A percentile compares a stretch with the other conserved stretches of the same genome.
phyloP scores from a whole-genome alignment of 1,140 invertebrate genomes.

The Cotesia glomerata region DNA sequence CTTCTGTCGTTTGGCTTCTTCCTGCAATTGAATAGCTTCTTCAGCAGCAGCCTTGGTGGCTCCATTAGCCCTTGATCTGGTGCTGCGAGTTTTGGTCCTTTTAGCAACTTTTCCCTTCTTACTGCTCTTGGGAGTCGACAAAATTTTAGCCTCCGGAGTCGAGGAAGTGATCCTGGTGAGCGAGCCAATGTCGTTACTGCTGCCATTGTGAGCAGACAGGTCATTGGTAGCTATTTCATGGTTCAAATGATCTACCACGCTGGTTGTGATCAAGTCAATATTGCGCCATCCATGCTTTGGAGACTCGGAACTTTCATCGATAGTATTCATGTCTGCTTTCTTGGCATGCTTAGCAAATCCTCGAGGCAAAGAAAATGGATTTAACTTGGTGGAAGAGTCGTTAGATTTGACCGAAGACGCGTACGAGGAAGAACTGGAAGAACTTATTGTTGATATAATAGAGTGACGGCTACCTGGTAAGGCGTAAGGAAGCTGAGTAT shows the following conservation, averaged over 20 bases:
- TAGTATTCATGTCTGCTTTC: slow-evolving; percentile 29
- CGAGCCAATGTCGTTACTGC: slow-evolving; percentile 34
- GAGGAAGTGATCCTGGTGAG: slow-evolving; percentile 42
- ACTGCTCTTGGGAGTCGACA: slow-evolving; percentile 36
- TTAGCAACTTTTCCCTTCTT: slow-evolving; percentile 33
- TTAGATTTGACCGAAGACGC: slow-evolving; percentile 44
- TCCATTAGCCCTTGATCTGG: slow-evolving; percentile 34
- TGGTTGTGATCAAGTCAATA: slow-evolving; percentile 37
- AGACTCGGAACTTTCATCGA: slow-evolving; percentile 39
- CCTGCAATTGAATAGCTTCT: background rate
- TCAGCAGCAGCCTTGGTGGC: slow-evolving; percentile 23
- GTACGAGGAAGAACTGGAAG: slow-evolving; percentile 52
- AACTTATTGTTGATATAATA: slow-evolving; percentile 49
- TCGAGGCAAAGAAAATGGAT: slow-evolving; percentile 44
- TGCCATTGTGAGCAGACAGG: slow-evolving; percentile 31
- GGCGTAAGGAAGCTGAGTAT: slow-evolving; percentile 39
- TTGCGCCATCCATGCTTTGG: slow-evolving; percentile 54
- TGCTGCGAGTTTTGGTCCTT: slow-evolving; percentile 27
- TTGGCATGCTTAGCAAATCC: slow-evolving; percentile 44
- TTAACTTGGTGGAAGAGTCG: slow-evolving; percentile 43
- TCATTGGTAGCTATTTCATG: slow-evolving; percentile 37
- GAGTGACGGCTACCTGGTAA: slow-evolving; percentile 47
- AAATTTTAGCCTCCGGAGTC: slow-evolving; percentile 43
- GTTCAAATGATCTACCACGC: slow-evolving; percentile 42
- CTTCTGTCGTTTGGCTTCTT: slow-evolving; percentile 19